Conservation (phyloP, 2,888 invertebrate genomes). For the Amphipyra berbera region DNA sequence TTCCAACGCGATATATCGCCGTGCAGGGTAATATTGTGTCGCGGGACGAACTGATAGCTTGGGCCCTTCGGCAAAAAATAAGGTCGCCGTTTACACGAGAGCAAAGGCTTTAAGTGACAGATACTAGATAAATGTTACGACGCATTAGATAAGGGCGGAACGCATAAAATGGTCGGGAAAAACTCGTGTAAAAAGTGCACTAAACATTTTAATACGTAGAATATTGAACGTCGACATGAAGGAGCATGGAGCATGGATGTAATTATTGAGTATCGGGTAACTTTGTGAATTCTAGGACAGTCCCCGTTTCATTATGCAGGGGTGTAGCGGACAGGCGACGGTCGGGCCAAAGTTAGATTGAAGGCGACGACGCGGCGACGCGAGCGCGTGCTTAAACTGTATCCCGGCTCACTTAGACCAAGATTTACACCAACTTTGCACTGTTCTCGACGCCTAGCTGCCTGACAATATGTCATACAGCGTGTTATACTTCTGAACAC, state of each 20-base stretch:
- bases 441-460: constrained; percentile 54
- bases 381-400: constrained; percentile 86
- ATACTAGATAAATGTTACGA: constrained; percentile 88
- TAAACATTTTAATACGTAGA: constrained; percentile 58
- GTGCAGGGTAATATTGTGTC: constrained; percentile 86
- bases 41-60: constrained; percentile 83
- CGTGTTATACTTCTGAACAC: constrained; percentile 51
- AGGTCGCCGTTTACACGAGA: constrained; percentile 87
- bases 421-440: constrained; percentile 83
- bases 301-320: constrained; percentile 86
- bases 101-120: constrained; percentile 88
- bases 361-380: constrained; percentile 84
- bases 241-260: constrained; percentile 65
- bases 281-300: constrained; percentile 78
- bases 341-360: constrained; percentile 87
- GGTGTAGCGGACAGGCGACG: constrained; percentile 81
- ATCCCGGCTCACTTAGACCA: constrained; percentile 79
- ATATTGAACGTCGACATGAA: constrained; percentile 64
- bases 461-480: constrained; percentile 56
- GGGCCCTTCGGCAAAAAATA: constrained; percentile 86
- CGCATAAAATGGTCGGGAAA: constrained; percentile 75
- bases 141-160: constrained; percentile 81
- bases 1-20: constrained; percentile 85
- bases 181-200: constrained; percentile 71
- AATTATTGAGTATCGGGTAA: constrained; percentile 83